Conservation (phyloP, 2,888 invertebrate genomes). For the Mesochorus sp. region DNA sequence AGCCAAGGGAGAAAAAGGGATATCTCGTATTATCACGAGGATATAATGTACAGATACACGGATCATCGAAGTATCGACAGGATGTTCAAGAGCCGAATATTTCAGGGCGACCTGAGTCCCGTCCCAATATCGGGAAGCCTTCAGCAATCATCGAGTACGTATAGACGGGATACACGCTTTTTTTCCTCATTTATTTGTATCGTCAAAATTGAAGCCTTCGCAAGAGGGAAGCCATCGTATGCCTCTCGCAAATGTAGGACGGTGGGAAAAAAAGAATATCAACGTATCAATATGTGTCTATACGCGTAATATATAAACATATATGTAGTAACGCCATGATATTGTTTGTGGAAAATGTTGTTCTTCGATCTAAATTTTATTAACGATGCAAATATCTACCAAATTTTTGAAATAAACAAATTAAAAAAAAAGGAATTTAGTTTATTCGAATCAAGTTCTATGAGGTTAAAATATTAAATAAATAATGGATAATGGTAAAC, state of each 20-base stretch:
- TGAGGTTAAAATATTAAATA: too few relatives aligned
- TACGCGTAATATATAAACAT: background rate
- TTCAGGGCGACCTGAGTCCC: slow-evolving; percentile 76
- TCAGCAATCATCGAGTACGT: slow-evolving; percentile 76
- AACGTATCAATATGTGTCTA: background rate
- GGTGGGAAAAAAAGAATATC: slow-evolving; percentile 17
- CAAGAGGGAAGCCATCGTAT: slow-evolving; percentile 48
- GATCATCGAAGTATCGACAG: slow-evolving; percentile 71
- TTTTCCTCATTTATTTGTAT: background rate
- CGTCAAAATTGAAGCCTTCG: slow-evolving; percentile 44
- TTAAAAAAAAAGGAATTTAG: background rate
- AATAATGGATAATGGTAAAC: too few relatives aligned
- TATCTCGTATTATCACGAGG: slow-evolving; percentile 32
- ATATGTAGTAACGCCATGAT: background rate
- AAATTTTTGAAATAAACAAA: background rate
- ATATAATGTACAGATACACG: slow-evolving; percentile 71
- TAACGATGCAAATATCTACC: background rate
- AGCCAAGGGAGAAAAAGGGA: background rate
- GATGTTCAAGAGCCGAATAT: slow-evolving; percentile 78
- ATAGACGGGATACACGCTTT: slow-evolving; percentile 17
- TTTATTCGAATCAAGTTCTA: too few relatives aligned
- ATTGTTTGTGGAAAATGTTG: too few relatives aligned
- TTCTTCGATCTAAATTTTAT: slow-evolving; percentile 17
- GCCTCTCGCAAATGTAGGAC: slow-evolving; percentile 1
- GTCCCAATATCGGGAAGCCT: slow-evolving; percentile 73